Base-by-base conservation (phyloP, 2,888 invertebrate species). In the Argyresthia albistria region DNA sequence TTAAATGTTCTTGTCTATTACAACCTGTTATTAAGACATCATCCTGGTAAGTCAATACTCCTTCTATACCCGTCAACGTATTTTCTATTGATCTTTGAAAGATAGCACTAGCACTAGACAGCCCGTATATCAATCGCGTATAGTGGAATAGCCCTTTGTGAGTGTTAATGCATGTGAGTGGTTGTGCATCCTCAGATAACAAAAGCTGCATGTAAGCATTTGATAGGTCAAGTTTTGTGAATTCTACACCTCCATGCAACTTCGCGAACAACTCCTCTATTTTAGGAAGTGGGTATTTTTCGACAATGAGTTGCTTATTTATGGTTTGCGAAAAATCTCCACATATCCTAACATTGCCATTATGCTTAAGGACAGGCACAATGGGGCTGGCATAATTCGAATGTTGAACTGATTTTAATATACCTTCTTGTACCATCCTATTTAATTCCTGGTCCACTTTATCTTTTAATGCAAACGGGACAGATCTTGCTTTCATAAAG, bases 21-120 rank as follows among this genome's bases (percentile, higher is more conserved):
- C 10, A 4, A 7, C 15, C 39, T 4, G 50, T 50, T 7, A 14
- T 0, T 54, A 35, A 58, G 50, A 6, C 56, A 57, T 42, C 55
- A 14, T n/a, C 49, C 36, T 11, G 55, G 55, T 11, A 55, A 53
- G 1, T 51, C 15, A 7, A 57, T 51, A 45, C 58, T 57, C 39
- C 52, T 43, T 1, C 55, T 39, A 35, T 57, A 57, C n/a, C 55
- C 48, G 36, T 53, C 51, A n/a, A 43, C 39, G 7, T 56, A 37
- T 8, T 46, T 35, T 53, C 53, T 8, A 53, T 16, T 15, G 50
- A 50, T 46, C 50, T 37, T 46, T 53, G 56, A 39, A 56, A 56
- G 1, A 56, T 37, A 1, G 56, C 56, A 1, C 53, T 51, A 12
- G 54, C 56, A 43, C 54, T 50, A 7, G 53, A 50, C 36, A 51